These are phyloP conservation scores for Hippopotamus amphibius DNA, from an alignment of 2,113 vertebrate genomes.

Conservation along the genomic window DNA sequence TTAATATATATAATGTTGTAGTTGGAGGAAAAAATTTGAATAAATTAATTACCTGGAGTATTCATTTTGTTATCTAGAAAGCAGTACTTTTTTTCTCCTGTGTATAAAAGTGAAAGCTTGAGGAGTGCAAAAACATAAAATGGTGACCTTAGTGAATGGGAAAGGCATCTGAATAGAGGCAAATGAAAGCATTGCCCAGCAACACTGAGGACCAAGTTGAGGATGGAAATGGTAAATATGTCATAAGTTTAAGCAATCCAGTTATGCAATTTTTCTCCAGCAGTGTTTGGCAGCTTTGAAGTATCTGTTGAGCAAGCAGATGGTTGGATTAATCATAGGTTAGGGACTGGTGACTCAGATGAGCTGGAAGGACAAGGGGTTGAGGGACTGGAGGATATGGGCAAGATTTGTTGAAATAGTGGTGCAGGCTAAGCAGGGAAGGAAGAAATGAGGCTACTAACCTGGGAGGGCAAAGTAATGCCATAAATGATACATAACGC, in stretches of 20 bases:
- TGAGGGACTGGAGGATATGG: not conserved
- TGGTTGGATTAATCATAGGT: conserved; percentile 38
- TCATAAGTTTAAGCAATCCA: not conserved
- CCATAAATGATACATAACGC: not conserved
- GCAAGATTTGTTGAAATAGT: not conserved
- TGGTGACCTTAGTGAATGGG: not conserved
- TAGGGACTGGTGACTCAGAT: not conserved
- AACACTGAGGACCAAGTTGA: not conserved
- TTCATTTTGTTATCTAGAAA: conserved; percentile 38
- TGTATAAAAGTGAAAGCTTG: not conserved
- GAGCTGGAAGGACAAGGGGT: not conserved
- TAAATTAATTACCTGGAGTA: not conserved
- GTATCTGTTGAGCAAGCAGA: conserved; percentile 52
- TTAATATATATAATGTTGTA: not conserved
- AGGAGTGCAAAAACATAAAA: not conserved
- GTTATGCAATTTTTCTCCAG: conserved; percentile 5
- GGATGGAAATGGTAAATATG: not conserved
- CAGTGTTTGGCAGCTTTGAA: not conserved
- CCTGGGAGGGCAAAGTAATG: not conserved
- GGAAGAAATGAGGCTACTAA: not conserved
- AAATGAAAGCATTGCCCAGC: not conserved
- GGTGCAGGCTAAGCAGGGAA: not conserved
- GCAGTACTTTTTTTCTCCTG: not conserved
- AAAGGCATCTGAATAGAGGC: not conserved
- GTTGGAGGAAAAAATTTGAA: not conserved